A percentile compares a stretch with the other conserved stretches of the same genome.
Conservation (phyloP, 2,797 vertebrate genomes). For the Threskiornis aethiopicus region DNA sequence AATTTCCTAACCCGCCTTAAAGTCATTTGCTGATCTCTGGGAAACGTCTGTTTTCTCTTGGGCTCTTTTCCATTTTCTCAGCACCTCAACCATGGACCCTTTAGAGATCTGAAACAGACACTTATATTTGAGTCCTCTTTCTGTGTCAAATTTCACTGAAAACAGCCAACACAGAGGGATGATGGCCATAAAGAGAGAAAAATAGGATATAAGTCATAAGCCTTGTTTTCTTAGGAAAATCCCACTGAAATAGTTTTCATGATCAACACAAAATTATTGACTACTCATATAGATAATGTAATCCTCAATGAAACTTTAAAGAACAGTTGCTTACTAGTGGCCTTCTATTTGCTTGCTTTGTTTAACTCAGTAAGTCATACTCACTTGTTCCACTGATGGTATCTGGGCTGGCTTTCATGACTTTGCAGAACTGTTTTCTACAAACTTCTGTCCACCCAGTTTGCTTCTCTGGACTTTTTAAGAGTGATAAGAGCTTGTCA, state of each 20-base stretch:
- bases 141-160: background rate
- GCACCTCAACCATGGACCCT: background rate
- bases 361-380: slow-evolving; percentile 34
- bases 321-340: background rate
- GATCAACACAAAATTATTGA: background rate
- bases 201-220: background rate
- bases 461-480: slow-evolving; percentile 73
- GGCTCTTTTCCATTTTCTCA: background rate
- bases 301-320: background rate
- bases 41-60: background rate
- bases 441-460: slow-evolving; percentile 81
- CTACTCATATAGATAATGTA: background rate
- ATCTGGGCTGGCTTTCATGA: slow-evolving; percentile 78
- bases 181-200: background rate
- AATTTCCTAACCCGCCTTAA: background rate
- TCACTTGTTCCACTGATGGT: slow-evolving; percentile 80
- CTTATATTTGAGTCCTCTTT: background rate
- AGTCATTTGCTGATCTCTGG: background rate
- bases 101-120: background rate
- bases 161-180: background rate
- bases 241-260: background rate
- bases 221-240: background rate
- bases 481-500: slow-evolving; percentile 74
- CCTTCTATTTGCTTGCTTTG: background rate
- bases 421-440: slow-evolving; percentile 80